Evolutionary conservation across 2,113 vertebrate genomes (phyloP), one percentile per base, ranked within the genome.

Genomic region (Seriola quinqueradiata): DNA sequence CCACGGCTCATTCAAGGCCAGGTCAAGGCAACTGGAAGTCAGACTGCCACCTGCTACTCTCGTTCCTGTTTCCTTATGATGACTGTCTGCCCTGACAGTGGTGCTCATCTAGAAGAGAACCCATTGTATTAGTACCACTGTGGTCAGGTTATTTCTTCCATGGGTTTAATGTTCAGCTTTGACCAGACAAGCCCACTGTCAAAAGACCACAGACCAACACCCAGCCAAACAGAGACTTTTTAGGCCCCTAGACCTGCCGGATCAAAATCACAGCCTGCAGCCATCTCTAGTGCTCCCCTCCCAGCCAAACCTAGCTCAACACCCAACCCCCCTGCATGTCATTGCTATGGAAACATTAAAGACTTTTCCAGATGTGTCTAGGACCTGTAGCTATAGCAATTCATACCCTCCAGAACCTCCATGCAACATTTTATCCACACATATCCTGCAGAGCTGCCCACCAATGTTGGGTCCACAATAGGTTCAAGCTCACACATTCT

Each of bases 311-410:
- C 25, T n/a, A 48, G 36, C 66, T 40, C 28, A 58, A 52, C 57
- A 2, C 55, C 48, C 59, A 34, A 8, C 16, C 34, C 74, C 52
- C 46, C 83, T 82, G 79, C 76, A 42, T 94, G 89, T 85, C 72
- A 90, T 95, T 72, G 82, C 90, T 84, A 88, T 93, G 92, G 92
- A 84, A 93, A 92, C 91, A 82, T 75, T 73, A 74, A 92, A 90
- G 84, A 71, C 79, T 91, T 96, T 94, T 92, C 90, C 94, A 96
- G 95, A 96, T 96, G 95, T 96, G 83, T 82, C 77, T 61, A 16
- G 69, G 74, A 84, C 70, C 32, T 82, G 68, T 78, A 46, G 42
- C 66, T 69, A 19, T 71, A 19, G 58, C 57, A 63, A 19, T 61
- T 42, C 44, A 64, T 86, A 76, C 50, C 63, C 70, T 75, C 36